These are phyloP conservation scores for Nycteola revayana DNA, from an alignment of 2,888 invertebrate genomes.

Conservation along the genomic window DNA sequence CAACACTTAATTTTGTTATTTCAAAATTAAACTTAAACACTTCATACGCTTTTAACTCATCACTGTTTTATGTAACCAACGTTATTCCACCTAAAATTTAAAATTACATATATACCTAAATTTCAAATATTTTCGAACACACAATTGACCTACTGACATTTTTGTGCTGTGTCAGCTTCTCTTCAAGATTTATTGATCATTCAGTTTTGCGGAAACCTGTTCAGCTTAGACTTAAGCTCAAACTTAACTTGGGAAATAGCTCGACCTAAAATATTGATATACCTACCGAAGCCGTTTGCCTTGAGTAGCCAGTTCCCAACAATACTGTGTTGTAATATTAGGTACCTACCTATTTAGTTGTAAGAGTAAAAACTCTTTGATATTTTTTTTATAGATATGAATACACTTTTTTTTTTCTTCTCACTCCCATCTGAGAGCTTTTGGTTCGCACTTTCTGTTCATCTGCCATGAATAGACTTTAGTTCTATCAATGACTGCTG, in stretches of 20 bases:
- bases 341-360: too few relatives aligned
- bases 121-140: constrained; percentile 1
- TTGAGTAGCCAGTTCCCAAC: constrained; percentile 4
- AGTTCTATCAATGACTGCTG: too few relatives aligned
- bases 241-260: constrained; percentile 7
- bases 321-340: constrained; percentile 4
- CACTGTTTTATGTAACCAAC: constrained; percentile 5
- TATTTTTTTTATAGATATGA: too few relatives aligned
- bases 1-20: too few relatives aligned
- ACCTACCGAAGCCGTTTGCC: constrained; percentile 6
- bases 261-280: constrained; percentile 26
- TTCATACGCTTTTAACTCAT: too few relatives aligned
- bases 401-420: too few relatives aligned
- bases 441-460: too few relatives aligned
- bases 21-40: too few relatives aligned
- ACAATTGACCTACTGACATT: constrained; percentile 21
- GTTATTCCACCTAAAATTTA: background rate
- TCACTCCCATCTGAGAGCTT: too few relatives aligned
- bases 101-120: too few relatives aligned
- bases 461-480: too few relatives aligned
- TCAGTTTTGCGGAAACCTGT: constrained; percentile 22
- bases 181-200: constrained; percentile 22
- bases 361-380: too few relatives aligned
- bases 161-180: constrained; percentile 6
- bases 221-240: constrained; percentile 9